These are phyloP conservation scores for Drosophila pachea DNA, from an alignment of 1,140 invertebrate genomes.

Conservation along the genomic window DNA sequence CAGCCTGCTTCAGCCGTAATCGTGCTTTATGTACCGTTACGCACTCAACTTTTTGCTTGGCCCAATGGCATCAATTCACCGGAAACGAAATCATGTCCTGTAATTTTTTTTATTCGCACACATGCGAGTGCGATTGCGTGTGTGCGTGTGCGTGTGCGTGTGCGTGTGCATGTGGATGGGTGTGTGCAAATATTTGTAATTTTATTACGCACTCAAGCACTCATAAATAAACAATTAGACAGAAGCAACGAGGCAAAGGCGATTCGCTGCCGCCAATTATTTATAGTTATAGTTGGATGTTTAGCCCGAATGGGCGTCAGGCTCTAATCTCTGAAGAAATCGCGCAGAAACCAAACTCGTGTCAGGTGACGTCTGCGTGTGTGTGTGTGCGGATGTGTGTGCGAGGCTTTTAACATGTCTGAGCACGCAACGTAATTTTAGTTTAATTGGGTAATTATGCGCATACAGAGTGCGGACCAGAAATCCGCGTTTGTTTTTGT, in stretches of 20 bases:
- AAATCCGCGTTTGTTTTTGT: constrained; percentile 14
- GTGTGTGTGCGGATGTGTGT: constrained; percentile 49
- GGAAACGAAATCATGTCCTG: constrained; percentile 62
- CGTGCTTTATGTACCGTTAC: constrained; percentile 78
- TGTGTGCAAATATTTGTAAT: constrained; percentile 77
- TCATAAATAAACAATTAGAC: constrained; percentile 78
- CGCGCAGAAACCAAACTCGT: constrained; percentile 63
- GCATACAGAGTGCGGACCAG: constrained; percentile 58
- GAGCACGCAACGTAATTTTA: constrained; percentile 78
- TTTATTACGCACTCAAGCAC: constrained; percentile 76
- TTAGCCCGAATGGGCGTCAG: neutral
- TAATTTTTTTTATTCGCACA: constrained; percentile 62
- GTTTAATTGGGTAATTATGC: constrained; percentile 78
- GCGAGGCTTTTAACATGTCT: constrained; percentile 76
- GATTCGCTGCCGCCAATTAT: constrained; percentile 65
- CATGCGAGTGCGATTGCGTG: constrained; percentile 18
- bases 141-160: constrained; percentile 11
- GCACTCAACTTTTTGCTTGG: constrained; percentile 51
- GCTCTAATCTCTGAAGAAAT: constrained; percentile 45
- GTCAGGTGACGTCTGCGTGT: constrained; percentile 36
- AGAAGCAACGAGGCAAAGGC: neutral
- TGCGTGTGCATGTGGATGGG: constrained; percentile 24
- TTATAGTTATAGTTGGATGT: constrained; percentile 68
- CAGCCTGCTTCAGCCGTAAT: constrained; percentile 49
- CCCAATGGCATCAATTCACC: constrained; percentile 53